A percentile compares a stretch with the other conserved stretches of the same genome.
phyloP scores from a whole-genome alignment of 2,888 invertebrate species.

The Drosophila eohydei region DNA sequence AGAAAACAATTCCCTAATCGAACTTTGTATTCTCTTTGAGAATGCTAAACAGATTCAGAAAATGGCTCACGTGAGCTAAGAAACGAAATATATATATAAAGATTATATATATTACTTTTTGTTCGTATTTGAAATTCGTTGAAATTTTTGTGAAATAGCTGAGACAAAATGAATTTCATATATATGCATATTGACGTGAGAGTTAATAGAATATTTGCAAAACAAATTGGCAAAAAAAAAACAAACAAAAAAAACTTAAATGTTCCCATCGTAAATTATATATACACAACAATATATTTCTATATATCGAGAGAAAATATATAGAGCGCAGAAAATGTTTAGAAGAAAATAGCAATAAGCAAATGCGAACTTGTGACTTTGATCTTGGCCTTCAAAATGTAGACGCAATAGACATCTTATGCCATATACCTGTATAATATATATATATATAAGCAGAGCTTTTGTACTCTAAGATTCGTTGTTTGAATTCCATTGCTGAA shows the following conservation, averaged over 20 bases:
- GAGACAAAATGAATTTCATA: background rate
- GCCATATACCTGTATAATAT: background rate
- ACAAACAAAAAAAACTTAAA: conserved; percentile 6
- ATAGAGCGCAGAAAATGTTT: conserved; percentile 24
- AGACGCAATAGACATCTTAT: conserved; percentile 12
- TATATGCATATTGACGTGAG: conserved; percentile 7
- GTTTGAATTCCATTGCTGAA: background rate
- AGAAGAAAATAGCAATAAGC: conserved; percentile 8
- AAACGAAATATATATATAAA: conserved; percentile 4
- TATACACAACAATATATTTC: background rate
- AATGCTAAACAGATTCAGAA: conserved; percentile 31
- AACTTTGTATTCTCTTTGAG: conserved; percentile 28
- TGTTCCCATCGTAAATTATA: background rate
- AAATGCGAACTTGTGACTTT: conserved; percentile 65
- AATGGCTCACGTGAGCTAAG: conserved; percentile 62
- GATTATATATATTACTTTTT: conserved; percentile 19
- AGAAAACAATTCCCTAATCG: conserved; percentile 20
- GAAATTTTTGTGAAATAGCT: conserved; percentile 21
- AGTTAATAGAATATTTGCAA: conserved; percentile 24
- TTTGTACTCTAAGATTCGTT: background rate
- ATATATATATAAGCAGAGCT: background rate
- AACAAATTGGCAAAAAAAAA: conserved; percentile 31
- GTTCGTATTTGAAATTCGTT: conserved; percentile 23
- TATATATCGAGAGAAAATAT: conserved; percentile 22
- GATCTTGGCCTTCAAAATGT: conserved; percentile 75